Base-by-base conservation (phyloP, 2,888 invertebrate genomes). In the Rambutsinella grinnellia region DNA sequence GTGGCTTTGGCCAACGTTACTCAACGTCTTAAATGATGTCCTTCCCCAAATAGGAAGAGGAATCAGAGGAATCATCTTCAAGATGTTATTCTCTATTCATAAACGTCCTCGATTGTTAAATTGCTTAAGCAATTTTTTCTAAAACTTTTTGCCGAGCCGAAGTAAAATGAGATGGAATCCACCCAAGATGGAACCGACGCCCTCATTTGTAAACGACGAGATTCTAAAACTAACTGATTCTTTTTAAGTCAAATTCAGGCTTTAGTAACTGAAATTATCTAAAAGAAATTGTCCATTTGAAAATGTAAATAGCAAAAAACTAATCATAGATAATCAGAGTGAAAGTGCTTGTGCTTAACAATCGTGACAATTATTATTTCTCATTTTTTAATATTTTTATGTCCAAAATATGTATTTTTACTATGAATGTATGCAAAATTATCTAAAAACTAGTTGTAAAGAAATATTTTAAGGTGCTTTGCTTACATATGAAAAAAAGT, bases 1-100 rank as follows among this genome's bases (percentile, higher is more conserved):
- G 98, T 99, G 76, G 99, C 99, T 80, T 90, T 99, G 85, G 97
- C 97, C 82, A 96, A 96, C 87, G 96, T 97, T 82, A 97, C 97
- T 58, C 97, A 97, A 87, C 91, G 97, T 86, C 91, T 97, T 85
- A 97, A 97, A 89, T 97, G 80, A 83, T 76, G 62, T 44, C 44
- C 61, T 60, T 74, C 60, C 27, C 60, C 24, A 60, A 28, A 66
- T 65, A 51, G 66, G 53, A 53, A 27, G 46, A 28, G n/a, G n/a
- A n/a, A n/a, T n/a, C n/a, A n/a, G n/a, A n/a, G n/a, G n/a, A n/a
- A n/a, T n/a, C n/a, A n/a, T n/a, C n/a, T 65, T 54, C 60, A 74
- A 26, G 66, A 74, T 44, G 61, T 54, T 27, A 47, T 63, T 13
- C 24, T 74, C 60, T 66, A 66, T 61, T 74, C 74, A 0, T 66